Evolutionary conservation across 2,797 vertebrate species (phyloP).

Genomic region (Spinus olivaceus): DNA sequence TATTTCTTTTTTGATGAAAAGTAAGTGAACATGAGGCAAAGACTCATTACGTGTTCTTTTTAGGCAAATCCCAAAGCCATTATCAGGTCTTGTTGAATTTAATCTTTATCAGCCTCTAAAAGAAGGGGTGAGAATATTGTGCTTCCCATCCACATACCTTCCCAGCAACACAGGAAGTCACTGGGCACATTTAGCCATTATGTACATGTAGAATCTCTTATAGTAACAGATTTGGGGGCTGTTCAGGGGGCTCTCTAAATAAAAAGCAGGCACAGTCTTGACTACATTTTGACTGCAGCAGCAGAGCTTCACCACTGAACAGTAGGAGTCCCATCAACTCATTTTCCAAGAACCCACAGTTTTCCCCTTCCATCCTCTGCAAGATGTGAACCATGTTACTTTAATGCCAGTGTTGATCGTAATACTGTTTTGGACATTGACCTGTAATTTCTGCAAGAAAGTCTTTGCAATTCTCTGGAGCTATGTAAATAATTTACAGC

Average conservation of each 20-base stretch:
- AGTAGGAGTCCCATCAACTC: not conserved
- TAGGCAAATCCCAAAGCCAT: not conserved
- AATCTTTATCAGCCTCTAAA: not conserved
- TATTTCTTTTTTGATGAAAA: not conserved
- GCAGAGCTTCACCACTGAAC: not conserved
- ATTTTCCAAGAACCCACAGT: not conserved
- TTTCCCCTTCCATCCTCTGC: not conserved
- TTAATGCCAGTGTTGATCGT: not conserved
- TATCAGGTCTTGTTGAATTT: not conserved
- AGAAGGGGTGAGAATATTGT: not conserved
- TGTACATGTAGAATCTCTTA: rapidly evolving
- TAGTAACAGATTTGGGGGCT: rapidly evolving
- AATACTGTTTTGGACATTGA: not conserved
- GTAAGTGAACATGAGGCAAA: rapidly evolving
- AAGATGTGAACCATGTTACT: not conserved
- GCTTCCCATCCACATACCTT: not conserved
- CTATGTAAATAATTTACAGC: constrained; percentile 13
- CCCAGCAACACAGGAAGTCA: not conserved
- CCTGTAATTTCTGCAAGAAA: not conserved
- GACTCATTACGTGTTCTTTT: not conserved
- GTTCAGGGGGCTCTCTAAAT: not conserved
- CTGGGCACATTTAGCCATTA: not conserved
- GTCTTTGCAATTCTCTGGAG: not conserved
- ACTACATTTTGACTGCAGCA: not conserved
- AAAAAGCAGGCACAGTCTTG: not conserved